Conservation (phyloP, 2,888 invertebrate genomes). For the Stenolophus ochropezus region DNA sequence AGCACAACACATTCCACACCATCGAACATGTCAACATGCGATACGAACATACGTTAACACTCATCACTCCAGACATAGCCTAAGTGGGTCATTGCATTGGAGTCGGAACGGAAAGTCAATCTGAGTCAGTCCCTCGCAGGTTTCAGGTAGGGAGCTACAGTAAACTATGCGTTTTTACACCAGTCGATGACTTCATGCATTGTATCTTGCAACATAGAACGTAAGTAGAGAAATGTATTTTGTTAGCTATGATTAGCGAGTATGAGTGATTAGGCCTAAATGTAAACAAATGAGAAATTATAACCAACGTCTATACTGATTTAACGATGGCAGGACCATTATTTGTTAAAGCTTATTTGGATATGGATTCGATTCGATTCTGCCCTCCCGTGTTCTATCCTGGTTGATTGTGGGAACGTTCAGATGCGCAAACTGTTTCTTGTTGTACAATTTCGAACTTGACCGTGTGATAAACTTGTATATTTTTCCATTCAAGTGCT, state of each 20-base stretch:
- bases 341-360: constrained; percentile 59
- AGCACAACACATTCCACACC: background rate
- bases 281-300: constrained; percentile 60
- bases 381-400: background rate
- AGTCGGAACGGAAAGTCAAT: background rate
- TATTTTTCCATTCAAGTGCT: constrained; percentile 6
- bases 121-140: constrained; percentile 56
- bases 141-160: constrained; percentile 59
- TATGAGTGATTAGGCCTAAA: constrained; percentile 61
- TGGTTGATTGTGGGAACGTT: background rate
- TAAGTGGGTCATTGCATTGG: constrained; percentile 5
- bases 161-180: constrained; percentile 60
- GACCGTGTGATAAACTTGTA: constrained; percentile 9
- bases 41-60: background rate
- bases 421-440: background rate
- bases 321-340: constrained; percentile 59
- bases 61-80: background rate
- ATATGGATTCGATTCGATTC: constrained; percentile 55
- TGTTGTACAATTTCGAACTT: background rate
- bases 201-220: constrained; percentile 59
- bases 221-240: constrained; percentile 62
- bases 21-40: background rate
- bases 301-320: constrained; percentile 58
- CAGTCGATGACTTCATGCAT: constrained; percentile 58
- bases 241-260: constrained; percentile 60